These are phyloP conservation scores for Halcyon badia DNA, from an alignment of 2,797 vertebrate species.

Conservation along the genomic window DNA sequence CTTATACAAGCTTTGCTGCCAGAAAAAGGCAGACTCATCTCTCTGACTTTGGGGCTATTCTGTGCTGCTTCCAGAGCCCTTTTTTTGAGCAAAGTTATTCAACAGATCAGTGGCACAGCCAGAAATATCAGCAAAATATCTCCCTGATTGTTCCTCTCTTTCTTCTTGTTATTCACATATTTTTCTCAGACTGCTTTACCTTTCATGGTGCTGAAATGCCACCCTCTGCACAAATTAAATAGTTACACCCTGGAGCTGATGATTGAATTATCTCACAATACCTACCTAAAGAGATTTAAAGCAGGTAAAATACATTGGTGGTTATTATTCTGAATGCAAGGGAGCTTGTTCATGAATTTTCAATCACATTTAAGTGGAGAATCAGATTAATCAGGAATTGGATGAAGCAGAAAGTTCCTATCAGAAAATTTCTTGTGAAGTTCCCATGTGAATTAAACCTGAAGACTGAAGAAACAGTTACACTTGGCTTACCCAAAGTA, in stretches of 20 bases:
- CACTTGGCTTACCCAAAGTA: not conserved
- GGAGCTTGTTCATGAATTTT: not conserved
- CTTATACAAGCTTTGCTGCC: not conserved
- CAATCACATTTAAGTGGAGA: not conserved
- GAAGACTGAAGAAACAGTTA: not conserved
- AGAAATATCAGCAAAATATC: not conserved
- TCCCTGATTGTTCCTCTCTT: not conserved
- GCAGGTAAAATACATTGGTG: not conserved
- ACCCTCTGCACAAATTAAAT: conserved; percentile 17
- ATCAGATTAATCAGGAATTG: conserved; percentile 37
- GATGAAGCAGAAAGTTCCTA: conserved; percentile 16
- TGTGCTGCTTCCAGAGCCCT: not conserved
- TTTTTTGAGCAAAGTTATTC: not conserved
- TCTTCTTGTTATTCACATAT: not conserved
- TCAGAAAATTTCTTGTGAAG: not conserved
- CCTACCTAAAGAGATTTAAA: conserved; percentile 8
- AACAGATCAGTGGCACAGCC: not conserved
- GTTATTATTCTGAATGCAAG: not conserved
- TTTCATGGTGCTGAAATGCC: not conserved
- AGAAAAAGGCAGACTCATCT: not conserved
- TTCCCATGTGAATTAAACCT: not conserved
- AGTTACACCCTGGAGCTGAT: not conserved
- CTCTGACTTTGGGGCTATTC: not conserved
- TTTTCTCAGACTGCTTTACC: not conserved
- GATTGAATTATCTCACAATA: not conserved